Conservation (phyloP, 2,113 vertebrate species). For the Smithornis capensis region DNA sequence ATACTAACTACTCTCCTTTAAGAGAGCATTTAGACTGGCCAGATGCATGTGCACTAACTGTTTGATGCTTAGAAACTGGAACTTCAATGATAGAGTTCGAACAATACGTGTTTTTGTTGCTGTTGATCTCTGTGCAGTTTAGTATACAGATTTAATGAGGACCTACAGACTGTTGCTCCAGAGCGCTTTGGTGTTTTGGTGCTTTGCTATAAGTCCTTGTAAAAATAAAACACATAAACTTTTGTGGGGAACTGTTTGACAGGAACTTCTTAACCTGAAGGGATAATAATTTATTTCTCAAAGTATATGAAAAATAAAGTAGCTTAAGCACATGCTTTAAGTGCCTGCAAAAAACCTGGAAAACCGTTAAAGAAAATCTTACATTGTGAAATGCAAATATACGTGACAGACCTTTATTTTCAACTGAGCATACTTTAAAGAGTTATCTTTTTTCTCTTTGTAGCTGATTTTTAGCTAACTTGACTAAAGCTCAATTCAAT, state of each 20-base stretch:
- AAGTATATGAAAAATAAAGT: not conserved
- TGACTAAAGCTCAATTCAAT: not conserved
- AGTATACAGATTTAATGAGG: not conserved
- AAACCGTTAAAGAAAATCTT: not conserved
- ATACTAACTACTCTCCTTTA: not conserved
- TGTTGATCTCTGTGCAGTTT: not conserved
- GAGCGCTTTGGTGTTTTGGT: not conserved
- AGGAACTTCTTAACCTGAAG: not conserved
- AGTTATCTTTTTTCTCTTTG: not conserved
- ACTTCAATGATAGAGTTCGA: not conserved
- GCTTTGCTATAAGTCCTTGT: not conserved
- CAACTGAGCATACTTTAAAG: not conserved
- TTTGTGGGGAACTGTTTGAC: not conserved
- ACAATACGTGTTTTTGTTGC: not conserved
- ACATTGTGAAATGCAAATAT: not conserved
- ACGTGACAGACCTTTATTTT: not conserved
- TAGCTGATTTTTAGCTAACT: not conserved
- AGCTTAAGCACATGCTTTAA: not conserved
- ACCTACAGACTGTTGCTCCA: not conserved
- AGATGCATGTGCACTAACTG: not conserved
- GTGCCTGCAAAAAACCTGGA: not conserved
- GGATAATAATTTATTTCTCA: not conserved
- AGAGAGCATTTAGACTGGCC: not conserved
- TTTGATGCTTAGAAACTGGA: not conserved
- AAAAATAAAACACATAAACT: not conserved